Percentiles rank a stretch among this genome's conserved stretches.
These are phyloP conservation scores for Scolopax bukidnonensis DNA, from an alignment of 2,797 vertebrate species.

Conservation along the genomic window DNA sequence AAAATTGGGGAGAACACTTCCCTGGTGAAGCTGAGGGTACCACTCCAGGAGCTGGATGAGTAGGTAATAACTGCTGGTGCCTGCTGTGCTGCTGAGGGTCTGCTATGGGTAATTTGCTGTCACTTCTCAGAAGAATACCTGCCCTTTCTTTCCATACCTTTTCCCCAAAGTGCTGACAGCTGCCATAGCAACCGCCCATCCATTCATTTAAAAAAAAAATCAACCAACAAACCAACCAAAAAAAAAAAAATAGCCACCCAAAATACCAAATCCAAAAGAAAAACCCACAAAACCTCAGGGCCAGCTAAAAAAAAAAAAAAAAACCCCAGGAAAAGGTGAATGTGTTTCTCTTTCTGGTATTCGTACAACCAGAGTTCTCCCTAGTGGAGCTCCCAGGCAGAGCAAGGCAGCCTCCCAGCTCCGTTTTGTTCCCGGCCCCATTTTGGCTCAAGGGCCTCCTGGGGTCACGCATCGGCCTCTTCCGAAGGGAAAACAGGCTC, in stretches of 20 bases:
- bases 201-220: background rate
- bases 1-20: background rate
- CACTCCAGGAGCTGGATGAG: background rate
- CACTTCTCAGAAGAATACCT: background rate
- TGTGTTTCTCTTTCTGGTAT: conserved; percentile 20
- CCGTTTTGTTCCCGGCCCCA: background rate
- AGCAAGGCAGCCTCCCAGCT: conserved; percentile 31
- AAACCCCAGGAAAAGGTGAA: background rate
- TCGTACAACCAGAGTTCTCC: conserved; percentile 68
- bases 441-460: background rate
- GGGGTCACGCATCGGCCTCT: background rate
- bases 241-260: too few species aligned
- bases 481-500: conserved; percentile 8
- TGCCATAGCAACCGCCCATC: background rate
- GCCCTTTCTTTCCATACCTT: background rate
- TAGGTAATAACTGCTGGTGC: background rate
- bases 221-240: too few species aligned
- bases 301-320: background rate
- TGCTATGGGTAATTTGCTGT: background rate
- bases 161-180: background rate
- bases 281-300: background rate
- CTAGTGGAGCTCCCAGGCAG: conserved; percentile 61
- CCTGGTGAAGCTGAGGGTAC: background rate
- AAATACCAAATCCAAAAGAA: background rate
- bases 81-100: background rate